phyloP scores from a whole-genome alignment of 2,888 invertebrate genomes.

The Parasteatoda lunata region DNA sequence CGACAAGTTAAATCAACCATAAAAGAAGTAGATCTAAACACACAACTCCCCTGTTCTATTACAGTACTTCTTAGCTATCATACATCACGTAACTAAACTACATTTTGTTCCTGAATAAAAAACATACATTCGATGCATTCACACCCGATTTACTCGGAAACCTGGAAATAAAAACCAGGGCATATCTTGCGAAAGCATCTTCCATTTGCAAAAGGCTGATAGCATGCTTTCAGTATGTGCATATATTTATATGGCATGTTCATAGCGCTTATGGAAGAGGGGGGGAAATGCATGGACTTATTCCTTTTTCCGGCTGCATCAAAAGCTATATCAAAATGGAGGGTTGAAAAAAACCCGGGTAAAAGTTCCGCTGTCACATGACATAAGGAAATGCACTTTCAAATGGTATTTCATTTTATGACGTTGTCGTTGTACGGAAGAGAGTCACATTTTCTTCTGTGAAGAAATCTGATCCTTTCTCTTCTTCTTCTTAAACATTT shows the following conservation, averaged over 20 bases:
- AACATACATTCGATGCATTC: slow-evolving; percentile 28
- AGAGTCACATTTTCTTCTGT: neutral
- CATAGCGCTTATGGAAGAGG: slow-evolving; percentile 6
- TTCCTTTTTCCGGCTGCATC: slow-evolving; percentile 34
- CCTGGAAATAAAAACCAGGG: slow-evolving; percentile 23
- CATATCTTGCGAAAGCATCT: slow-evolving; percentile 35
- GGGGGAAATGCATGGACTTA: slow-evolving; percentile 32
- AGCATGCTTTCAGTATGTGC: neutral
- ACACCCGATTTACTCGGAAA: slow-evolving; percentile 31
- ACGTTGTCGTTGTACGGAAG: slow-evolving; percentile 10
- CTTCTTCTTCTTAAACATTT: slow-evolving; percentile 23
- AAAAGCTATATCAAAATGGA: slow-evolving; percentile 20
- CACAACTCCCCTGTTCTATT: no score
- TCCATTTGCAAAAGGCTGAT: slow-evolving; percentile 9
- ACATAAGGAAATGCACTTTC: slow-evolving; percentile 51
- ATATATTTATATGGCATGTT: neutral
- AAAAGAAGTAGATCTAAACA: no score
- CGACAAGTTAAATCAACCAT: no score
- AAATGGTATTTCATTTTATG: slow-evolving; percentile 57
- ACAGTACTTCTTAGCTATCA: neutral
- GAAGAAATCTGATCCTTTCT: slow-evolving; percentile 32
- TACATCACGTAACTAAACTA: neutral
- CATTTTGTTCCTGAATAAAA: slow-evolving; percentile 9
- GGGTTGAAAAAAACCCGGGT: neutral
- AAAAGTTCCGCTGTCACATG: slow-evolving; percentile 33